Evolutionary conservation across 1,140 invertebrate genomes (phyloP), one percentile per base, ranked within the genome.

Genomic region (Meloidogyne exigua): DNA sequence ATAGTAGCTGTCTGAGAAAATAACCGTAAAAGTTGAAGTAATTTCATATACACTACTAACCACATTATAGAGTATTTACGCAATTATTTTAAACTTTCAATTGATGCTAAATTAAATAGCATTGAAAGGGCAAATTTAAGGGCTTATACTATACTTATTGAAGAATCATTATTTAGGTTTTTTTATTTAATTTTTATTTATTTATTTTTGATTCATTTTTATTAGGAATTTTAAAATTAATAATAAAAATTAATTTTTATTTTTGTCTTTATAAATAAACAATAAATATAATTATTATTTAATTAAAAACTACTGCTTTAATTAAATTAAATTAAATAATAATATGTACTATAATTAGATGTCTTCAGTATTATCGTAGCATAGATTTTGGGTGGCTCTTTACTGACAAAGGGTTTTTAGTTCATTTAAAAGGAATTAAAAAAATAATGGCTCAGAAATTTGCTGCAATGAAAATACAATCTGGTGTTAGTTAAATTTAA

Each of bases 101-200:
- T 95, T 80, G 94, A 95, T 88, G 91, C 90, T 1, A 89, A 90
- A 39, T 89, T 96, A 26, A 93, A 91, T 68, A 88, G 91, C 95
- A 83, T 95, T 28, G 93, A 96, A 87, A 92, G 92, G 76, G 93
- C 92, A 82, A 91, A 94, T 13, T 91, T 93, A 15, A 93, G 95
- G 88, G 93, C 94, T n/a, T 94, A 93, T 90, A 93, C 93, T 84
- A 93, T 93, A 26, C 95, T 96, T 93, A 92, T 96, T 83, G 94
- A 96, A 89, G 95, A 96, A 87, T 93, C 95, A 88, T 91, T 95
- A 23, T 80, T 79, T 26, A 42, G 78, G 66, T 67, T 26, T 21
- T 2, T 71, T 72, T n/a, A n/a, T n/a, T n/a, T n/a, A n/a, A n/a
- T n/a, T n/a, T n/a, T n/a, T n/a, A n/a, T n/a, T n/a, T n/a, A n/a